Conservation (phyloP, 2,888 invertebrate species). For the Allolobophora icterica region DNA sequence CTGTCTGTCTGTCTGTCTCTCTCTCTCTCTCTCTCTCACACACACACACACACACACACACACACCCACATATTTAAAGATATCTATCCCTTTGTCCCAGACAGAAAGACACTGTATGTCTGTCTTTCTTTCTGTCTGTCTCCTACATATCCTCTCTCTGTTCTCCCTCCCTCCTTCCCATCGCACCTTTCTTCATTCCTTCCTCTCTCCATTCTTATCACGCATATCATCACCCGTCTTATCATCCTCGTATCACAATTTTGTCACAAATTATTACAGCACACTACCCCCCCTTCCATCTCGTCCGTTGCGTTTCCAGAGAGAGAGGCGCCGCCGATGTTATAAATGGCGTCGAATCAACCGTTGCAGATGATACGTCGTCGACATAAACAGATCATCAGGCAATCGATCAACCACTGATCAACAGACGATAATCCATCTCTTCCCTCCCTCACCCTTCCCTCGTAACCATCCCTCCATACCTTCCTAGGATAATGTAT, state of each 20-base stretch:
- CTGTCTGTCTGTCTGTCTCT: too few species aligned
- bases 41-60: too few species aligned
- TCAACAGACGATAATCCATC: slow-evolving; percentile 3
- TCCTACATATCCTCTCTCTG: not conserved
- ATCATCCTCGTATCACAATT: not conserved
- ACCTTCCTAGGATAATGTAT: not conserved
- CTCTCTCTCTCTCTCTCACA: too few species aligned
- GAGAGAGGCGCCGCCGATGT: not conserved
- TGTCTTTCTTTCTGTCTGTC: too few species aligned
- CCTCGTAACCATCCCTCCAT: too few species aligned
- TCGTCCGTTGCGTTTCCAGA: not conserved
- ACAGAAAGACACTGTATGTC: too few species aligned
- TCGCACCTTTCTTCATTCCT: too few species aligned
- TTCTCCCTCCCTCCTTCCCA: not conserved
- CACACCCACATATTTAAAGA: too few species aligned
- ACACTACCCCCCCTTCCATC: not conserved
- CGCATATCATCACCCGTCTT: not conserved
- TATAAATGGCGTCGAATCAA: not conserved
- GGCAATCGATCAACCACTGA: not conserved
- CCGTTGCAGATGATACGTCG: not conserved
- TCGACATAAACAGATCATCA: not conserved
- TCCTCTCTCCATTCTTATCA: not conserved
- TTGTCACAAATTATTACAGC: not conserved
- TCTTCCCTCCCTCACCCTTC: not conserved
- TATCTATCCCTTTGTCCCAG: too few species aligned